Evolutionary conservation across 2,113 vertebrate genomes (phyloP), one percentile per base, ranked within the genome.

Genomic region (Pungitius pungitius): DNA sequence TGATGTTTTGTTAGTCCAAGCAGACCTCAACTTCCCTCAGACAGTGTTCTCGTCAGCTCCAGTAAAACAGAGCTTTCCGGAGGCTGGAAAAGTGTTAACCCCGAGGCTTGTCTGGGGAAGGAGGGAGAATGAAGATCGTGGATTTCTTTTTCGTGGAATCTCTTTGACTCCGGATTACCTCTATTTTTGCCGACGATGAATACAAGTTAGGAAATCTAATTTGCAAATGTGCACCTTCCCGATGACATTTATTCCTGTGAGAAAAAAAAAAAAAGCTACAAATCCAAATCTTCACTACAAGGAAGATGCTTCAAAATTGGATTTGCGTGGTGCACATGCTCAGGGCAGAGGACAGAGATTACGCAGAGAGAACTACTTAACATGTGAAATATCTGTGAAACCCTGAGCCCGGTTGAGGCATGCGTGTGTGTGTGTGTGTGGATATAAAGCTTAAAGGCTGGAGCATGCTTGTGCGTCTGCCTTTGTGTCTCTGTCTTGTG

Each of bases 261-360:
- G 73, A 3, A 39, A 26, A 8, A 35, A 40, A 24, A 77, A 3
- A 39, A 26, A 8, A 35, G 20, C 0, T 45, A 33, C 26, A 39
- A 64, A 64, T 72, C 15, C 2, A 52, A 66, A 73, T 49, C 60
- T 54, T 33, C 18, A 20, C 57, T 27, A 33, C n/a, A 58, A 45
- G 27, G 67, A 75, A 73, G 69, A 75, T 22, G 67, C 42, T 56
- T 77, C 55, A 42, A 62, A 80, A 68, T 65, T 71, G 76, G 42
- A 68, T 73, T 72, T 66, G 39, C 69, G 61, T 63, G 65, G 60
- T 55, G 58, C 4, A 7, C 57, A n/a, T 40, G 24, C 82, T 8
- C 62, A 71, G 75, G 80, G 69, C 62, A 83, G 64, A 79, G 71
- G 82, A 65, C 66, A 24, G 42, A 62, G 78, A 87, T 82, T 80